Evolutionary conservation across 2,888 invertebrate genomes (phyloP), one percentile per base, ranked within the genome.

Genomic region (Philopedon plagiatum): DNA sequence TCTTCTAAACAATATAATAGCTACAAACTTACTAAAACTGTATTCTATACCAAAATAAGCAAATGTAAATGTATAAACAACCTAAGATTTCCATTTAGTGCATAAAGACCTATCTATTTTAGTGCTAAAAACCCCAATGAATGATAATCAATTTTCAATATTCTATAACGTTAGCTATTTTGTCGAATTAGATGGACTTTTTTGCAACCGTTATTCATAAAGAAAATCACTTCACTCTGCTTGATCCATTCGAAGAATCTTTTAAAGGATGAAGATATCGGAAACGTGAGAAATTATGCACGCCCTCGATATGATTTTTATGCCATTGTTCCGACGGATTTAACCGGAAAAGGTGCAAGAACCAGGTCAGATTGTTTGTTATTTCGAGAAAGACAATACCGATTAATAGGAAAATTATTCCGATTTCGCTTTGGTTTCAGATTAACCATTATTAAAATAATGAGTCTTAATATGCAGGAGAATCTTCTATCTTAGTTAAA

Each of bases 201-300:
- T 34, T 44, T 44, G 44, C 19, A 44, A 44, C 44, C 19, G 44
- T 44, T 44, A 44, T 2, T 5, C 44, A 44, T 44, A 44, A 44
- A 44, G 44, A 44, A 44, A 44, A 44, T 44, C 3, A n/a, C 51
- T 29, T 29, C 18, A 54, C 32, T 54, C 29, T 5, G 29, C 26
- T 51, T 51, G 26, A 15, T 51, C 15, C 7, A 51, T 15, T 51
- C 21, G 9, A 29, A 3, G 51, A 15, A 29, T 29, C 29, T 39
- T n/a, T n/a, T 5, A 18, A 54, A 54, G 8, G 51, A 29, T 49
- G 26, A 26, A 49, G 26, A 23, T 58, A 58, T 58, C 39, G 26
- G 26, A 58, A 58, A 23, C 58, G 58, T 58, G 58, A 41, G 58
- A 58, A 23, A 58, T 39, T 58, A 39, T 58, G 23, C 58, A 58